Evolutionary conservation across 2,797 vertebrate species (phyloP), one percentile per base, ranked within the genome.

Genomic region (Hylomyscus alleni): DNA sequence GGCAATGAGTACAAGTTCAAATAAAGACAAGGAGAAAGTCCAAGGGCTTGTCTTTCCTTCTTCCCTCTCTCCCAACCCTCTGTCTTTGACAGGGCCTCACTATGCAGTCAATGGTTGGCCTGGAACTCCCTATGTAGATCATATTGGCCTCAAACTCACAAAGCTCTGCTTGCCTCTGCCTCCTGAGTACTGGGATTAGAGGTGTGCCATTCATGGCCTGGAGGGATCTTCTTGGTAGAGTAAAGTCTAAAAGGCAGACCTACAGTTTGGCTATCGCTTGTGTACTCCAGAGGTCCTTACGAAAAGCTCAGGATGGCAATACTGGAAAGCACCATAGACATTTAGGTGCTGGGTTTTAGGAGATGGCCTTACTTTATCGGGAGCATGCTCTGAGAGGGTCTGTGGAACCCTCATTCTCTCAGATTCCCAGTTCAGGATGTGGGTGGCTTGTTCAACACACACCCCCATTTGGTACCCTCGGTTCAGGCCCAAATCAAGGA

Each of bases 1-100:
- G 8, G 56, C 9, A 8, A 37, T 24, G n/a, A 7, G 69, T 56
- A 3, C 58, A 77, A 58, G 44, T 73, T 83, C 77, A 93, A 76
- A 93, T 58, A 90, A 84, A 95, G 81, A 86, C 40, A 92, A 94
- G 17, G 52, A 78, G 15, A 69, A 69, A 69, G 67, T 69, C 34
- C 67, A 82, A 94, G 72, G 47, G 17, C 37, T 58, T 26, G 31
- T 5, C 60, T 29, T 31, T 29, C 44, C 1, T 26, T 8, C 40
- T 26, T 19, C 26, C 14, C 0, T 20, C 24, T 73, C 22, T 10
- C 73, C 73, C 7, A 2, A 2, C 24, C 29, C 29, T 20, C 50
- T 19, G 15, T n/a, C 50, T 54, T 78, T 1, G 56, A 62, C 37
- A 83, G 19, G 26, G 26, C 22, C 58, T 62, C 58, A 84, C 37